Evolutionary conservation across 1,140 invertebrate species (phyloP).

Genomic region (Drosophila cardini): DNA sequence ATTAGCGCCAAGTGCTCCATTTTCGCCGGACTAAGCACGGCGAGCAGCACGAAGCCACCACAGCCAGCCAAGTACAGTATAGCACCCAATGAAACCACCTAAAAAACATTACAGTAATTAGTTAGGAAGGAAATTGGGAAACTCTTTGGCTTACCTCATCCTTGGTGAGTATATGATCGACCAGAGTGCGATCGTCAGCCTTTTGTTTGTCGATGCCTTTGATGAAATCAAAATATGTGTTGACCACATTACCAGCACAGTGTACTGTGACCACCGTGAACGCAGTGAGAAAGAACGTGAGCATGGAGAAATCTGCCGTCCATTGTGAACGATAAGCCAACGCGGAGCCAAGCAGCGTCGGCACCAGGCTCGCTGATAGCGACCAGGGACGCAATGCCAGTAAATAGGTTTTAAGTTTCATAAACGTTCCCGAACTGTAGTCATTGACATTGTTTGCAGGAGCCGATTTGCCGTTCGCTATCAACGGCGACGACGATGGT

Average conservation of each 20-base stretch:
- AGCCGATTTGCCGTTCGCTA: conserved; percentile 33
- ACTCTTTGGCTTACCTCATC: conserved; percentile 76
- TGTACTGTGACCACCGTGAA: conserved; percentile 96
- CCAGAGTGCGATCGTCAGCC: conserved; percentile 96
- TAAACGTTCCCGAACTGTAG: conserved; percentile 86
- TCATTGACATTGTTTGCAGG: conserved; percentile 16
- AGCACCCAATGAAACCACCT: conserved; percentile 93
- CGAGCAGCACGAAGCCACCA: conserved; percentile 93
- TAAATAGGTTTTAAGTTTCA: conserved; percentile 94
- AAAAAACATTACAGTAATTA: conserved; percentile 10
- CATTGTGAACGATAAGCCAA: conserved; percentile 92
- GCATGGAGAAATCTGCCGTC: conserved; percentile 90
- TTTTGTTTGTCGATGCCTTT: conserved; percentile 96
- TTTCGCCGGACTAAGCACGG: conserved; percentile 92
- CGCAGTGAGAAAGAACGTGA: conserved; percentile 92
- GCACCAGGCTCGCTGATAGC: conserved; percentile 94
- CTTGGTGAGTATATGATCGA: conserved; percentile 92
- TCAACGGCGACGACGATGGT: neutral
- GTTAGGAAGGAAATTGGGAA: neutral
- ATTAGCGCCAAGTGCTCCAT: conserved; percentile 97
- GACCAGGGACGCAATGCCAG: conserved; percentile 96
- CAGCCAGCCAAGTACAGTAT: conserved; percentile 95
- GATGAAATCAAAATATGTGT: conserved; percentile 97
- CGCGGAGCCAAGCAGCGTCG: conserved; percentile 91
- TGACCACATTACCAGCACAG: conserved; percentile 98